Percentiles rank a stretch among this genome's conserved stretches.
phyloP scores from a whole-genome alignment of 2,888 invertebrate genomes.

The Brachypalpus laphriformis region DNA sequence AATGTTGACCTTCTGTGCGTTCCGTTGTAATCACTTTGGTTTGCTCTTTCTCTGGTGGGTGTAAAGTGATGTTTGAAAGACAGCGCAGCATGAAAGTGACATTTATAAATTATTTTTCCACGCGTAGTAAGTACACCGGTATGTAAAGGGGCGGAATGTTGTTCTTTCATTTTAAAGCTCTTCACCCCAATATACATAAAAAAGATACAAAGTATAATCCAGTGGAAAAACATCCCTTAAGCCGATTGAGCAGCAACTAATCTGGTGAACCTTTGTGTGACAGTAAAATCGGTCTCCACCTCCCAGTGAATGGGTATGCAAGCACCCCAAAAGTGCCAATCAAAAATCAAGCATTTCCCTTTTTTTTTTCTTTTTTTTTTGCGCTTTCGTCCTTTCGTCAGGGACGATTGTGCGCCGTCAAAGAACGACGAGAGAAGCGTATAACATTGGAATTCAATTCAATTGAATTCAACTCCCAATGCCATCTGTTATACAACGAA shows the following conservation, averaged over 20 bases:
- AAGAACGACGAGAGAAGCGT: background rate
- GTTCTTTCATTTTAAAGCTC: conserved; percentile 28
- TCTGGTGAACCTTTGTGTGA: conserved; percentile 12
- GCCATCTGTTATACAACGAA: conserved; percentile 25
- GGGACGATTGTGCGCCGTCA: background rate
- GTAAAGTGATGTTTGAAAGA: conserved; percentile 23
- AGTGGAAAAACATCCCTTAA: background rate
- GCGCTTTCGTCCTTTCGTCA: background rate
- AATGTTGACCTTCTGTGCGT: conserved; percentile 48
- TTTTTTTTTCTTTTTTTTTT: background rate
- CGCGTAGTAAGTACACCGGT: background rate
- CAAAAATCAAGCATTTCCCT: conserved; percentile 31
- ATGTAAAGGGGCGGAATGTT: too few relatives aligned
- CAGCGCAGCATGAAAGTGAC: conserved; percentile 34
- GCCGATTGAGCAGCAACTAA: conserved; percentile 6
- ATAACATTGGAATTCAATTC: conserved; percentile 44
- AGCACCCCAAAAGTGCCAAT: conserved; percentile 18
- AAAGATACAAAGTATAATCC: background rate
- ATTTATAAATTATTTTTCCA: conserved; percentile 38
- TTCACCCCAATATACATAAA: too few relatives aligned
- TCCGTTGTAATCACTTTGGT: conserved; percentile 34
- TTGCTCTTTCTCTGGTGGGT: background rate
- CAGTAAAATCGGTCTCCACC: background rate
- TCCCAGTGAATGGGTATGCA: background rate
- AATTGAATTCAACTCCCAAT: conserved; percentile 38